A percentile compares a stretch with the other conserved stretches of the same genome.
Conservation (phyloP, 2,888 invertebrate genomes). For the Mechanitis mazaeus region DNA sequence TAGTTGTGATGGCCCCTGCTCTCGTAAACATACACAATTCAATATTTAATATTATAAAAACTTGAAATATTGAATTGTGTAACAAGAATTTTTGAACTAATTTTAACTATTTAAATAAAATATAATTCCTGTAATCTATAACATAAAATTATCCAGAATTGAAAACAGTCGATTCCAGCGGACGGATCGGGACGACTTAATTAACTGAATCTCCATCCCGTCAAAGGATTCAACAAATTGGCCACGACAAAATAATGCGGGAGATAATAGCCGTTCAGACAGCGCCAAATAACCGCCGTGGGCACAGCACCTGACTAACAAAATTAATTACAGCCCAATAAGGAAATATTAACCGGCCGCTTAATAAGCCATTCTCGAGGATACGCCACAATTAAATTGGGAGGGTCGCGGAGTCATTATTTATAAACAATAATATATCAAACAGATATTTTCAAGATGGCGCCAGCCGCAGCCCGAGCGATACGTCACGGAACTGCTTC, state of each 20-base stretch:
- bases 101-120: too few relatives aligned
- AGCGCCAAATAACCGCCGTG: slow-evolving; percentile 49
- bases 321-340: slow-evolving; percentile 75
- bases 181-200: slow-evolving; percentile 48
- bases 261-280: slow-evolving; percentile 64
- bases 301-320: slow-evolving; percentile 72
- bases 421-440: slow-evolving; percentile 77
- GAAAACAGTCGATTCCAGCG: slow-evolving; percentile 35
- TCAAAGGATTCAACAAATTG: slow-evolving; percentile 73
- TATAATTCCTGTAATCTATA: background rate
- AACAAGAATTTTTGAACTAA: too few relatives aligned
- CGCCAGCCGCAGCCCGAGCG: slow-evolving; percentile 54
- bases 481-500: slow-evolving; percentile 46
- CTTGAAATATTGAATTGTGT: too few relatives aligned
- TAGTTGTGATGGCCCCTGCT: too few relatives aligned
- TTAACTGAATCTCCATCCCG: slow-evolving; percentile 63
- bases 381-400: slow-evolving; percentile 74
- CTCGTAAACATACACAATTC: too few relatives aligned
- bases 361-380: slow-evolving; percentile 73
- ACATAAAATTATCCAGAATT: slow-evolving; percentile 22
- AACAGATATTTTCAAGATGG: slow-evolving; percentile 74
- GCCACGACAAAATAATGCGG: slow-evolving; percentile 69
- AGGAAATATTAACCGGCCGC: slow-evolving; percentile 74
- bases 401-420: slow-evolving; percentile 70
- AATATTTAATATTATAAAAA: too few relatives aligned